Conservation (phyloP, 2,888 invertebrate species). For the Campopleginae sp. region DNA sequence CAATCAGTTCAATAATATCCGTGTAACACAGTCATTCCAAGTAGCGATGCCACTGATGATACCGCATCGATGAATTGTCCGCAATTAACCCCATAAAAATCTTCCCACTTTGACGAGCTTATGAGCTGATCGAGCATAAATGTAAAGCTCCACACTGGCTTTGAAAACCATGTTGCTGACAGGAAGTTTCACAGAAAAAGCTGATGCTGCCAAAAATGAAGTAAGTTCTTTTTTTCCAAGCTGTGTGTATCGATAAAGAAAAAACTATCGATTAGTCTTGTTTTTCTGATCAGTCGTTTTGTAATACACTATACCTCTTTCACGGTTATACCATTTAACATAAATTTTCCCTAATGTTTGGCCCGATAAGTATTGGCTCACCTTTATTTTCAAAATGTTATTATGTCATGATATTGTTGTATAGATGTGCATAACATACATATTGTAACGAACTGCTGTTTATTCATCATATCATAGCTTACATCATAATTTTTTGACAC, state of each 20-base stretch:
- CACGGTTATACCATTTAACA: too few relatives aligned
- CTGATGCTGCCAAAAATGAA: slow-evolving; percentile 68
- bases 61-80: background rate
- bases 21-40: background rate
- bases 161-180: slow-evolving; percentile 70
- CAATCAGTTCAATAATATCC: too few relatives aligned
- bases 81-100: background rate
- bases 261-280: background rate
- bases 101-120: slow-evolving; percentile 73
- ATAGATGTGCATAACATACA: too few relatives aligned
- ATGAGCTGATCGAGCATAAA: slow-evolving; percentile 77
- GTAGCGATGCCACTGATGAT: background rate
- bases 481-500: too few relatives aligned
- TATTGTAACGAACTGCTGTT: too few relatives aligned
- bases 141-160: slow-evolving; percentile 74
- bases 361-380: too few relatives aligned
- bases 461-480: too few relatives aligned
- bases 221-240: slow-evolving; percentile 11
- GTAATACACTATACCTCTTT: too few relatives aligned
- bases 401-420: too few relatives aligned
- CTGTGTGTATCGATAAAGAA: background rate
- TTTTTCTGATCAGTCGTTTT: background rate
- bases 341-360: too few relatives aligned
- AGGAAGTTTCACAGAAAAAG: slow-evolving; percentile 69
- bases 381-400: too few relatives aligned